Conservation (phyloP, 2,113 vertebrate genomes). For the Puma concolor region DNA sequence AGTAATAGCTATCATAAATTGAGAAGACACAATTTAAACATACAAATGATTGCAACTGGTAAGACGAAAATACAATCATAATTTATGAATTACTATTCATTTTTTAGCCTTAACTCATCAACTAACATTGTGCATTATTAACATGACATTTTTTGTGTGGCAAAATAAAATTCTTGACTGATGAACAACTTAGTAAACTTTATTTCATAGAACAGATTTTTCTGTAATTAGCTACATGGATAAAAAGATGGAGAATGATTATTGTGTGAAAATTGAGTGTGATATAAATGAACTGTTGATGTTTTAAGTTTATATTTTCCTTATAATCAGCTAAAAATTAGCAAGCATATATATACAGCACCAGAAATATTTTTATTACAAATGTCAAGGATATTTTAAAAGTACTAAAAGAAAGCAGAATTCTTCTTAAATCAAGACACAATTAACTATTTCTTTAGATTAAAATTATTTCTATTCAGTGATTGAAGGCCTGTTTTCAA, state of each 20-base stretch:
- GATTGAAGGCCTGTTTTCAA: neutral
- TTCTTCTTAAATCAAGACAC: neutral
- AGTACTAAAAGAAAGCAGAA: neutral
- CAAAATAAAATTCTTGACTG: neutral
- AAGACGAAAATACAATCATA: neutral
- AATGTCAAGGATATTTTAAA: neutral
- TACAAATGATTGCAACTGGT: neutral
- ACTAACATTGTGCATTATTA: neutral
- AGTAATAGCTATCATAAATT: neutral
- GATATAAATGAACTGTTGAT: neutral
- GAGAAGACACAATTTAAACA: neutral
- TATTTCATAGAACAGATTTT: neutral
- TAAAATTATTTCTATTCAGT: neutral
- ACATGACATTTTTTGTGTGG: neutral
- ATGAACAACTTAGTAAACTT: neutral
- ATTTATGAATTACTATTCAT: neutral
- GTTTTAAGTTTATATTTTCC: neutral
- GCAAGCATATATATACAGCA: neutral
- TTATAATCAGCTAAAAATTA: neutral
- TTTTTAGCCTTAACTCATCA: neutral
- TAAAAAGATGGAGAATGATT: neutral
- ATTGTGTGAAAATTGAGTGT: neutral
- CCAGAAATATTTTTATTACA: neutral
- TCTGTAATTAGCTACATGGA: neutral
- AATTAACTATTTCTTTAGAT: neutral